Evolutionary conservation across 2,888 invertebrate species (phyloP), one percentile per base, ranked within the genome.

Genomic region (Temnothorax ravouxi): DNA sequence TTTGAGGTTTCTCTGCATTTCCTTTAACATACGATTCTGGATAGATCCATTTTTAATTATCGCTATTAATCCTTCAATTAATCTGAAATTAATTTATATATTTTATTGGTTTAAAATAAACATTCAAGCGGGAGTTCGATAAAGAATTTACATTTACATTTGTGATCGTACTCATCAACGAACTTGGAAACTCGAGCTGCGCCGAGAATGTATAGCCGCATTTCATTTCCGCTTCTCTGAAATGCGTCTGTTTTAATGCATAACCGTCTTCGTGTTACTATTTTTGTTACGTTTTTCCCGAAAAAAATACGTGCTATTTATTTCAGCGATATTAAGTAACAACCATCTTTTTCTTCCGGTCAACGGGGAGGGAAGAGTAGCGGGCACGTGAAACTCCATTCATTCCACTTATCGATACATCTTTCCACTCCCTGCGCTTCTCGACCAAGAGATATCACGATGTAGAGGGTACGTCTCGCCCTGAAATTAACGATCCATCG

Each of bases 351-450:
- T 6, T 29, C 8, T 52, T 2, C 15, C 3, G 0, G 11, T 21
- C 41, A 44, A 3, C 2, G 25, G 13, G 8, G n/a, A 8, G 21
- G 34, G n/a, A 44, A 34, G 21, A 59, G 56, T 47, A 59, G 8
- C 69, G 34, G 44, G 44, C 25, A 3, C 56, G 34, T 59, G 25
- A 80, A 71, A 50, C 59, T 71, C 25, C 59, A 71, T 80, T 71
- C 47, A 38, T 80, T 80, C 38, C 25, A 59, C 25, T 71, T 80
- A 80, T 80, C 79, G 47, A 71, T 80, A 71, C 15, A 80, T 80
- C 79, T 80, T 59, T 59, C 21, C 25, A 15, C 38, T 44, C 29
- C n/a, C 44, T 6, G 6, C 8, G 11, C 47, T 18, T 69, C 44
- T 69, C 44, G 25, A 79, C 59, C 59, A 71, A 59, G 13, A 79